Evolutionary conservation across 2,113 vertebrate species (phyloP).

Genomic region (Pantherophis guttatus): DNA sequence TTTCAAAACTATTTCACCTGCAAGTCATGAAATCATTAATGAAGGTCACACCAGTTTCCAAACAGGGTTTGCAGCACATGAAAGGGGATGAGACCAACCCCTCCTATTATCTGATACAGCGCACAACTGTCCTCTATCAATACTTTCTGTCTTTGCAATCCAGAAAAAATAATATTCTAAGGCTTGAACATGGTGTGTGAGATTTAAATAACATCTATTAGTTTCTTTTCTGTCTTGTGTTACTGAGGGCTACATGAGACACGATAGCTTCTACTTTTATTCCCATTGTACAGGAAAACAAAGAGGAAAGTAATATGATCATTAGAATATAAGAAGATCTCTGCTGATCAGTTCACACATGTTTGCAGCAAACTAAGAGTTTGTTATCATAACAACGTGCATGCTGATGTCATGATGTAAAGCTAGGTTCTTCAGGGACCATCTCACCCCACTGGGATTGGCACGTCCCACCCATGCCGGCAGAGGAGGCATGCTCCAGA

Average conservation of each 20-base stretch:
- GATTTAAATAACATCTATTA: not conserved
- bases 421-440: not conserved
- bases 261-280: too few species aligned
- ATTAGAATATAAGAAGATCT: not conserved
- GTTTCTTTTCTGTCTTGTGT: not conserved
- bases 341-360: not conserved
- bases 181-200: not conserved
- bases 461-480: not conserved
- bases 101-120: not conserved
- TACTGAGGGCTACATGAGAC: not conserved
- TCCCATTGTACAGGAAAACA: not conserved
- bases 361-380: not conserved
- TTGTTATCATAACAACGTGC: not conserved
- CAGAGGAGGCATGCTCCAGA: not conserved
- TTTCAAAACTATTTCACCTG: conserved; percentile 36
- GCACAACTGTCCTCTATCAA: not conserved
- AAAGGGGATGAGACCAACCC: not conserved
- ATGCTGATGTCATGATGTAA: not conserved
- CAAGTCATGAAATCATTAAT: not conserved
- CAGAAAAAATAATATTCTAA: not conserved
- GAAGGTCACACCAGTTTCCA: conserved; percentile 30
- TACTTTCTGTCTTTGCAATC: too few species aligned
- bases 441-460: not conserved
- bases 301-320: not conserved
- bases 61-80: not conserved